Conservation (phyloP, 2,113 vertebrate genomes). For the Aythya baeri region DNA sequence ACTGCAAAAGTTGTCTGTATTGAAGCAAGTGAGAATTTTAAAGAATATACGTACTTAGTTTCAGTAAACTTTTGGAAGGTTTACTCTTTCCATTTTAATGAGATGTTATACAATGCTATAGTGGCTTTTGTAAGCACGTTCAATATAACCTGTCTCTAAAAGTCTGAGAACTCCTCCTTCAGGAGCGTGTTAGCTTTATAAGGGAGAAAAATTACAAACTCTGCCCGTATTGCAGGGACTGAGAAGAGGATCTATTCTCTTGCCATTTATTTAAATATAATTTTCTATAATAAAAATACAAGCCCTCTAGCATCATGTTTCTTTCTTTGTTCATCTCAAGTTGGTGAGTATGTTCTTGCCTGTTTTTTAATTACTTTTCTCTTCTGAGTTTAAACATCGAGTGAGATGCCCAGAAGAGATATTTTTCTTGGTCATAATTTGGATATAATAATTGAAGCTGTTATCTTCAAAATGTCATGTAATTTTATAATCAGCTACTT, state of each 20-base stretch:
- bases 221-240: not conserved
- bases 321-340: not conserved
- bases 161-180: not conserved
- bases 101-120: not conserved
- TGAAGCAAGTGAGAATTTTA: not conserved
- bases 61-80: not conserved
- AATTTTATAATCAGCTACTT: constrained; percentile 34
- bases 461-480: constrained; percentile 56
- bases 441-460: constrained; percentile 40
- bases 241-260: not conserved
- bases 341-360: not conserved
- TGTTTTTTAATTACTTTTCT: constrained; percentile 48
- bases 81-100: not conserved
- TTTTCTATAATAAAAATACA: not conserved
- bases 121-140: not conserved
- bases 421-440: constrained; percentile 28
- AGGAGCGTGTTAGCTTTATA: not conserved
- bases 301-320: not conserved
- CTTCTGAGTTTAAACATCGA: constrained; percentile 6
- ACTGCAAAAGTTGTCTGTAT: not conserved
- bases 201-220: not conserved
- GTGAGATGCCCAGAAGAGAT: constrained; percentile 23
- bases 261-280: not conserved
- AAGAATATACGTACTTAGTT: not conserved
- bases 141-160: not conserved